Evolutionary conservation across 2,113 vertebrate genomes (phyloP).

Genomic region (Prinia subflava): DNA sequence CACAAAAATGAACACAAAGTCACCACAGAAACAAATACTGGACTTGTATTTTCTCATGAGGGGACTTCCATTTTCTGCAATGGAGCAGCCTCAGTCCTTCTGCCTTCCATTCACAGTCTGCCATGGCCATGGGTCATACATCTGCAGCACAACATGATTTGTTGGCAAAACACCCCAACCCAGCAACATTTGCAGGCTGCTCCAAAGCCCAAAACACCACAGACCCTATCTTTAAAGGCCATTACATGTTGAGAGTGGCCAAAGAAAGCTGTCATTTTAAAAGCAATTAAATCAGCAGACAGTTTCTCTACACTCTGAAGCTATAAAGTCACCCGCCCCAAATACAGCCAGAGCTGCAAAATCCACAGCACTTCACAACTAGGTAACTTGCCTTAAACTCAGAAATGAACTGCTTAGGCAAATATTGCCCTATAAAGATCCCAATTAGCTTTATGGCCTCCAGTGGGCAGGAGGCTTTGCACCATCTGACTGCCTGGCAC

Average conservation of each 20-base stretch:
- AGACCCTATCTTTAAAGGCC: neutral
- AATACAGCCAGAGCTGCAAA: neutral
- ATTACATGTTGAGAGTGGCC: fast-evolving
- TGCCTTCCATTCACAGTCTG: neutral
- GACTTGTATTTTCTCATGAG: neutral
- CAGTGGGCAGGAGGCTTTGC: neutral
- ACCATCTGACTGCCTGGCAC: neutral
- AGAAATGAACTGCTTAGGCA: neutral
- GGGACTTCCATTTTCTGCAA: neutral
- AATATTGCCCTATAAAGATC: neutral
- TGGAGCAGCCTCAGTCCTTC: neutral
- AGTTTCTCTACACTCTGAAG: neutral
- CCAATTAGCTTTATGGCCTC: neutral
- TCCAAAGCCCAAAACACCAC: neutral
- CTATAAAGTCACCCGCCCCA: neutral
- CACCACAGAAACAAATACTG: neutral
- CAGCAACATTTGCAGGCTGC: neutral
- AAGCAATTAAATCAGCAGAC: neutral
- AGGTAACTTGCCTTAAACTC: neutral
- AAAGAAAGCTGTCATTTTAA: neutral
- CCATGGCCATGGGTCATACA: neutral
- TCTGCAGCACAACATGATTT: neutral
- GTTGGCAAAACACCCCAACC: neutral
- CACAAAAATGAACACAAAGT: neutral
- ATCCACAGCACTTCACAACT: neutral